These are phyloP conservation scores for Herminia tarsipennalis DNA, from an alignment of 2,888 invertebrate genomes.

Conservation along the genomic window DNA sequence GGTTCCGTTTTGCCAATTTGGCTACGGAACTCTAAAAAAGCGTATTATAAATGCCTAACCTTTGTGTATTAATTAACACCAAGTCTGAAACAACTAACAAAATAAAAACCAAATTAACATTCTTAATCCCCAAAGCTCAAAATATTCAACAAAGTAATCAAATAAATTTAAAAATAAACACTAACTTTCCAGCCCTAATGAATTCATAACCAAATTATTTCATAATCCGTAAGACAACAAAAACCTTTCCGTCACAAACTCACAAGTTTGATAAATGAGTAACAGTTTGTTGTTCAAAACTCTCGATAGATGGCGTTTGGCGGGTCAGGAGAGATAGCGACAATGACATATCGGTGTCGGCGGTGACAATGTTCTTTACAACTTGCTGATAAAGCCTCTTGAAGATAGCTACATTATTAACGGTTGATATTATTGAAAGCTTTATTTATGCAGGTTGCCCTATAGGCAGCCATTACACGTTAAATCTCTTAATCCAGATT, in stretches of 20 bases:
- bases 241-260: constrained; percentile 7
- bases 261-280: constrained; percentile 25
- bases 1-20: too few relatives aligned
- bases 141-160: too few relatives aligned
- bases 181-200: background rate
- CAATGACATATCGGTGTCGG: constrained; percentile 18
- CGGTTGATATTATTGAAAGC: constrained; percentile 1
- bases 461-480: background rate
- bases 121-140: too few relatives aligned
- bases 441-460: background rate
- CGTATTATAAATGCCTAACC: too few relatives aligned
- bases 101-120: too few relatives aligned
- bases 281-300: constrained; percentile 13
- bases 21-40: too few relatives aligned
- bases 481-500: too few relatives aligned
- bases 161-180: background rate
- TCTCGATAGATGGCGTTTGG: constrained; percentile 22
- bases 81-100: too few relatives aligned
- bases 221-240: constrained; percentile 3
- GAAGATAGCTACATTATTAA: too few relatives aligned
- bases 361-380: constrained; percentile 4
- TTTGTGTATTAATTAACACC: too few relatives aligned
- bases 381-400: background rate
- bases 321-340: constrained; percentile 3
- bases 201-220: constrained; percentile 16